Percentiles rank a stretch among this genome's conserved stretches.
phyloP scores from a whole-genome alignment of 2,113 vertebrate species.

The Colistium nudipinnis region DNA sequence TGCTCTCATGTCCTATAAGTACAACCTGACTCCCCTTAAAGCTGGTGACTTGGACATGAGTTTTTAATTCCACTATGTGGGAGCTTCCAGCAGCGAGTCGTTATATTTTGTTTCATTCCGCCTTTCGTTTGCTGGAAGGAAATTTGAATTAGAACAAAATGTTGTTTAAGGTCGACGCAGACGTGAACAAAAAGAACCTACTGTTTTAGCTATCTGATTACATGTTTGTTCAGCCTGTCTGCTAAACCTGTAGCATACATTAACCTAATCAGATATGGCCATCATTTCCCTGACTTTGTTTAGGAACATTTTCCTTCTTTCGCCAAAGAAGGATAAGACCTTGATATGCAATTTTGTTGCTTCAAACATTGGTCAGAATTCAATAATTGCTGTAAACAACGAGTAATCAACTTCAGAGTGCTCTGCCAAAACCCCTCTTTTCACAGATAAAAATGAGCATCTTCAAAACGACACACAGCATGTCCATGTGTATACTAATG shows the following conservation, averaged over 20 bases:
- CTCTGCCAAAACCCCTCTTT: slow-evolving; percentile 63
- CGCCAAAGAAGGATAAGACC: slow-evolving; percentile 64
- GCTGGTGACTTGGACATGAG: slow-evolving; percentile 68
- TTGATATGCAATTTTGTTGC: slow-evolving; percentile 74
- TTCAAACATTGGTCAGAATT: slow-evolving; percentile 81
- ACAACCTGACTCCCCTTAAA: slow-evolving; percentile 47
- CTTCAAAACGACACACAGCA: slow-evolving; percentile 56
- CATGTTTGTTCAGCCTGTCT: slow-evolving; percentile 77
- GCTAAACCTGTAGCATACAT: slow-evolving; percentile 71
- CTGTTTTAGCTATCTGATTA: slow-evolving; percentile 75
- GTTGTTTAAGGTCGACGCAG: slow-evolving; percentile 76
- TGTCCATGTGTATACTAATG: slow-evolving; percentile 51
- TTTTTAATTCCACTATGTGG: slow-evolving; percentile 74
- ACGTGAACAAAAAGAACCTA: slow-evolving; percentile 62
- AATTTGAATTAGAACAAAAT: slow-evolving; percentile 74
- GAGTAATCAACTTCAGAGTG: slow-evolving; percentile 75
- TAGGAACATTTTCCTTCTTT: slow-evolving; percentile 68
- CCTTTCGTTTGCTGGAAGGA: slow-evolving; percentile 72
- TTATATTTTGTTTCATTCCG: slow-evolving; percentile 73
- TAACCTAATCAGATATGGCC: slow-evolving; percentile 76
- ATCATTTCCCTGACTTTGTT: slow-evolving; percentile 72
- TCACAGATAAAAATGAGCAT: slow-evolving; percentile 75
- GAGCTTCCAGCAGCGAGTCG: slow-evolving; percentile 70
- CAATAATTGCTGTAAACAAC: slow-evolving; percentile 78
- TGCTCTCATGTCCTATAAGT: slow-evolving; percentile 53